Base-by-base conservation (phyloP, 2,797 vertebrate genomes). In the Platalea minor region DNA sequence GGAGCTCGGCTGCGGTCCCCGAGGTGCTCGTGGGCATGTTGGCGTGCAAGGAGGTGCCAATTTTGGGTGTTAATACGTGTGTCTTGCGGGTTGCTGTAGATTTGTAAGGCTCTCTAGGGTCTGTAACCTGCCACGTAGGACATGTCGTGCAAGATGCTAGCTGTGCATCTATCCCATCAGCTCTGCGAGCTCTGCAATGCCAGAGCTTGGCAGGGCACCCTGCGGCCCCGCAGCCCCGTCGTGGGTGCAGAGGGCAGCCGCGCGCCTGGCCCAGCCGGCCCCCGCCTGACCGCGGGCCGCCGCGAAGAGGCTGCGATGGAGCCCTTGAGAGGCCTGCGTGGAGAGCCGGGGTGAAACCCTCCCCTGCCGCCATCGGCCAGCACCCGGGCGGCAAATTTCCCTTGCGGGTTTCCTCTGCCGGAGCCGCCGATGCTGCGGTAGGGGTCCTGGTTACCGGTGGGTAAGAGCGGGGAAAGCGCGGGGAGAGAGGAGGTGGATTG, bases 241-340 rank as follows among this genome's bases (percentile, higher is more conserved):
- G 11, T 14, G 80, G 28, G 2, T 7, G 21, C 4, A 2, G 48
- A 31, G 35, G 11, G 15, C 14, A 35, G 7, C 37, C 3, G 0
- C 2, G 18, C 48, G 46, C 48, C 68, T 8, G 29, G 60, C 45
- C 45, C 76, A 35, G 46, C 35, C 37, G 45, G 72, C 26, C 33
- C 3, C 0, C 15, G 14, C 50, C 46, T 13, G 51, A 2, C 35
- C 2, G 1, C 9, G 0, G 83, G 26, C 10, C 9, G 0, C 0
- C 0, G 69, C 8, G 35, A 9, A 18, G 46, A 1, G 10, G 56
- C 60, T 10, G 0, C 1, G 74, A 14, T 1, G 74, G 78, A 75
- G 35, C 57, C 1, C 13, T 3, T 9, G 70, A 28, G 51, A 21
- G 50, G 5, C 39, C 75, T 26, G 35, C 24, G 2, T 0, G 1